A percentile compares a stretch with the other conserved stretches of the same genome.
phyloP scores from a whole-genome alignment of 1,140 invertebrate genomes.

The Zophobas morio region DNA sequence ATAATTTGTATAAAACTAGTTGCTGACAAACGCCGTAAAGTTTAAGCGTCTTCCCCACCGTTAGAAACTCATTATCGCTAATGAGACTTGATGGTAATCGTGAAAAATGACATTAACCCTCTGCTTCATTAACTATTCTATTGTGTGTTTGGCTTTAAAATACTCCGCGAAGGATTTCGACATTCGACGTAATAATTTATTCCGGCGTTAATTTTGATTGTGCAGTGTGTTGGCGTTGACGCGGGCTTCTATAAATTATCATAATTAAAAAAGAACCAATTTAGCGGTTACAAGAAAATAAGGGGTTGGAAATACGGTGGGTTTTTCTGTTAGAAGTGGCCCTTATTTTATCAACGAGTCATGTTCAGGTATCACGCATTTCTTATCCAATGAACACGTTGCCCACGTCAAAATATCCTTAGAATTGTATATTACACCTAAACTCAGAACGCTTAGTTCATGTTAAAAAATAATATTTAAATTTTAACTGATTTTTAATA shows the following conservation, averaged over 20 bases:
- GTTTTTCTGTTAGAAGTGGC: no score
- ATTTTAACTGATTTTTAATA: no score
- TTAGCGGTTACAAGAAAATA: background rate
- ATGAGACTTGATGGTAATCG: slow-evolving; percentile 49
- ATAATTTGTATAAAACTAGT: slow-evolving; percentile 49
- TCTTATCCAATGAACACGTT: no score
- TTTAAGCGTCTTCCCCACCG: slow-evolving; percentile 46
- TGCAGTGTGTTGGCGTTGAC: background rate
- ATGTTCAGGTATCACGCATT: no score
- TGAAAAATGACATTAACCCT: slow-evolving; percentile 49
- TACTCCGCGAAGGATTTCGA: slow-evolving; percentile 22
- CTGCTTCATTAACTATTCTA: slow-evolving; percentile 46
- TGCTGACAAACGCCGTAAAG: slow-evolving; percentile 48
- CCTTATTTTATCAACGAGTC: no score
- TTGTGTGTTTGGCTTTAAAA: slow-evolving; percentile 44
- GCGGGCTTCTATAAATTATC: background rate
- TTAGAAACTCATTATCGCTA: slow-evolving; percentile 49
- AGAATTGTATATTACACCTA: no score
- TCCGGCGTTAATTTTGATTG: slow-evolving; percentile 18
- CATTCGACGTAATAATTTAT: slow-evolving; percentile 30
- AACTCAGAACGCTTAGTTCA: no score
- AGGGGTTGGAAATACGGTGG: no score
- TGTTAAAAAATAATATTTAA: no score
- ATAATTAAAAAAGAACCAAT: slow-evolving; percentile 4
- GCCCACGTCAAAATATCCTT: no score